Percentiles rank a stretch among this genome's conserved stretches.
Evolutionary conservation across 2,113 vertebrate genomes (phyloP).

Genomic region (Paramormyrops kingsleyae): DNA sequence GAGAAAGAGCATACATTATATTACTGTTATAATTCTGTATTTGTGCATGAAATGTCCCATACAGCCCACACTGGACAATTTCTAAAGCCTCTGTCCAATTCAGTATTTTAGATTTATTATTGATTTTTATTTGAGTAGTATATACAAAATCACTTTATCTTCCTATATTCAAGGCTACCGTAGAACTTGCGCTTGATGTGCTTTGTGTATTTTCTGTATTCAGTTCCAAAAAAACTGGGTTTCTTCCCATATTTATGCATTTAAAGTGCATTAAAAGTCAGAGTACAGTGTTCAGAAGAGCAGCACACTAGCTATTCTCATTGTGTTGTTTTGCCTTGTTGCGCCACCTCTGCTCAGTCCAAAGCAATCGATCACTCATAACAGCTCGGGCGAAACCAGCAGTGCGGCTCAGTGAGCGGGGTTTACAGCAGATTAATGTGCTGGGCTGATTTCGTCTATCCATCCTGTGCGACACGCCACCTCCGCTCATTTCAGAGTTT

Average conservation of each 20-base stretch:
- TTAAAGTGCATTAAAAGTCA: not conserved
- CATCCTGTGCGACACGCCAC: not conserved
- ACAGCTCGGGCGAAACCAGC: constrained; percentile 1
- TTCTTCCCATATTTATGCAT: not conserved
- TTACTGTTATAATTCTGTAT: not conserved
- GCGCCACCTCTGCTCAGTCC: constrained; percentile 14
- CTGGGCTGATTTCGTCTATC: constrained; percentile 6
- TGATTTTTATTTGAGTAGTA: not conserved
- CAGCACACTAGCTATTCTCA: not conserved
- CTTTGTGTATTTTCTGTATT: not conserved
- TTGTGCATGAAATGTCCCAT: not conserved
- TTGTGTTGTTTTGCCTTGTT: constrained; percentile 13
- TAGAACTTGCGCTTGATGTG: not conserved
- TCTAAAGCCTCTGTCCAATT: not conserved
- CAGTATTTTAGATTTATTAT: not conserved
- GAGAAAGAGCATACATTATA: not conserved
- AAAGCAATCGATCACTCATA: constrained; percentile 26
- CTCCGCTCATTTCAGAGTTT: constrained; percentile 9
- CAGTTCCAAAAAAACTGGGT: not conserved
- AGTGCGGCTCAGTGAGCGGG: not conserved
- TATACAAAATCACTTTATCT: not conserved
- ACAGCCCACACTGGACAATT: not conserved
- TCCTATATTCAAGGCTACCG: not conserved
- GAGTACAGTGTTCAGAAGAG: not conserved
- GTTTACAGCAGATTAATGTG: constrained; percentile 15